phyloP scores from a whole-genome alignment of 2,888 invertebrate species.

The Lysandra coridon region DNA sequence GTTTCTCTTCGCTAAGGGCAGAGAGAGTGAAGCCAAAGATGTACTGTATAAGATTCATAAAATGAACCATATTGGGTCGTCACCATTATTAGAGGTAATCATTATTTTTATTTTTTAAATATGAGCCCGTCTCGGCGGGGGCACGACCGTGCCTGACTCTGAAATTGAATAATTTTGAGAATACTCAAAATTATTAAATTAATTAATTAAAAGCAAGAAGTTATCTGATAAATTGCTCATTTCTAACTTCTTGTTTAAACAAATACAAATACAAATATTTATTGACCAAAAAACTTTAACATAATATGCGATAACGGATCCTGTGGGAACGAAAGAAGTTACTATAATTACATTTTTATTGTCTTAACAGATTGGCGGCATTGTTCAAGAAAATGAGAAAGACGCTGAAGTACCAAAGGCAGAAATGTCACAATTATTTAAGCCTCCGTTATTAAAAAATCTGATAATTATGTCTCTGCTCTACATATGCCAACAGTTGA shows the following conservation, averaged over 20 bases:
- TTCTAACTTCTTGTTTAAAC: neutral
- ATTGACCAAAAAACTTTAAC: too few relatives aligned
- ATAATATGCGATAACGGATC: too few relatives aligned
- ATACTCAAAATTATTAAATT: too few relatives aligned
- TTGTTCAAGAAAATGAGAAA: conserved; percentile 53
- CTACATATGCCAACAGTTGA: conserved; percentile 81
- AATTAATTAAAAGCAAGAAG: too few relatives aligned
- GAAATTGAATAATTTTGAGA: too few relatives aligned
- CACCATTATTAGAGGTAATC: conserved; percentile 51
- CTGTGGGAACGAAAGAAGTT: too few relatives aligned
- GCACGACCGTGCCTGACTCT: too few relatives aligned
- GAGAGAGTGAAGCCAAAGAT: conserved; percentile 75
- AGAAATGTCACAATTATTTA: conserved; percentile 76
- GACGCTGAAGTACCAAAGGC: conserved; percentile 47
- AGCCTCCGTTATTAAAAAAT: conserved; percentile 71
- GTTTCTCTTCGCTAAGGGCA: conserved; percentile 82
- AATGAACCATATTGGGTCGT: conserved; percentile 50
- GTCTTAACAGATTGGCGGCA: conserved; percentile 51
- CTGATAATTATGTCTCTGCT: conserved; percentile 73
- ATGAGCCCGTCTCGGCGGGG: too few relatives aligned
- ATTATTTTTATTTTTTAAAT: too few relatives aligned
- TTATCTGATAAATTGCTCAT: too few relatives aligned
- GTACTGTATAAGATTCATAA: conserved; percentile 57
- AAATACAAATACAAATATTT: neutral
- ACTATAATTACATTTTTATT: conserved; percentile 1